A percentile compares a stretch with the other conserved stretches of the same genome.
Conservation (phyloP, 1,140 invertebrate species). For the Drosophila nebulosa region DNA sequence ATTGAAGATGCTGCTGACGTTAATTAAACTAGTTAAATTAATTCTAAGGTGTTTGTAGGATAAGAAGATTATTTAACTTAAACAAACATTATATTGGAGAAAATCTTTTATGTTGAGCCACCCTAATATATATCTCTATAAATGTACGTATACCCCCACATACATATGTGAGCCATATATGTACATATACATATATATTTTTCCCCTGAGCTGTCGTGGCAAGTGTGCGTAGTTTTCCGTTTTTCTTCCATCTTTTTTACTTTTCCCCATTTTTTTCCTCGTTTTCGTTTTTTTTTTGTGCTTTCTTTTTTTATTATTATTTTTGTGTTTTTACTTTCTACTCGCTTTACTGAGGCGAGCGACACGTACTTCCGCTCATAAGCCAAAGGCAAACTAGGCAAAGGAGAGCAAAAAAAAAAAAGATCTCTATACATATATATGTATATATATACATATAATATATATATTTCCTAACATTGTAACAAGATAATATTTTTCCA, state of each 20-base stretch:
- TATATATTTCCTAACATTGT: slow-evolving; percentile 50
- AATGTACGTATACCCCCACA: background rate
- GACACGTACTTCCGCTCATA: slow-evolving; percentile 73
- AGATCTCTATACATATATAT: slow-evolving; percentile 25
- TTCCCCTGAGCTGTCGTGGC: slow-evolving; percentile 35
- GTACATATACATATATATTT: slow-evolving; percentile 38
- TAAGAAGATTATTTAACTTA: no score
- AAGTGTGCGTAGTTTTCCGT: slow-evolving; percentile 50
- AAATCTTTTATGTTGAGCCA: background rate
- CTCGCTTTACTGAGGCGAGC: slow-evolving; percentile 20
- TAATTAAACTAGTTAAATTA: no score
- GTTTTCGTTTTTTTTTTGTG: background rate
- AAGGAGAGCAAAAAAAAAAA: slow-evolving; percentile 27
- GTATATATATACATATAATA: background rate
- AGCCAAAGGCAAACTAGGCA: slow-evolving; percentile 63
- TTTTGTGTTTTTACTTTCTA: slow-evolving; percentile 11
- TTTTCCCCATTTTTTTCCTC: slow-evolving; percentile 11
- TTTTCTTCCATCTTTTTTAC: background rate
- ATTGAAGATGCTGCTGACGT: no score
- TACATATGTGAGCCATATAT: background rate
- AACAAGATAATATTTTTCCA: slow-evolving; percentile 77
- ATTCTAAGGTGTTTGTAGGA: no score
- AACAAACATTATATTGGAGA: no score
- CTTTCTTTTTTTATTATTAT: slow-evolving; percentile 7
- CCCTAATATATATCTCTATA: background rate